Conservation (phyloP, 2,113 vertebrate species). For the Willisornis vidua region DNA sequence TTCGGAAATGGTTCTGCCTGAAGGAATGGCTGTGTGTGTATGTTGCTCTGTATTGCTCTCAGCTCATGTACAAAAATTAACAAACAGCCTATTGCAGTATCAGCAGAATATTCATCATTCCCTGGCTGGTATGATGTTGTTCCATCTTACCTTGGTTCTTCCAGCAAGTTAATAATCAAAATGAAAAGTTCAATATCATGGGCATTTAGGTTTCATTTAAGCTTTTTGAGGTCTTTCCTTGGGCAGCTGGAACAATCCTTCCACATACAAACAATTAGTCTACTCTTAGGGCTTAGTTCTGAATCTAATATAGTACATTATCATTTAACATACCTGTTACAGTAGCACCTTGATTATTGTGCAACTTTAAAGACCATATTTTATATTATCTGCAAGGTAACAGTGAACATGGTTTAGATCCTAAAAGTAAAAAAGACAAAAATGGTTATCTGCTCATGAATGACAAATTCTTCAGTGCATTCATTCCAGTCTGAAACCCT, state of each 20-base stretch:
- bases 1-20: slow-evolving; percentile 32
- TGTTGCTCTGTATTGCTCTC: background rate
- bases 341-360: slow-evolving; percentile 42
- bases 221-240: background rate
- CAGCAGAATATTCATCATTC: background rate
- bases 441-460: slow-evolving; percentile 11
- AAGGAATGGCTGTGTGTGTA: background rate
- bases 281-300: slow-evolving; percentile 1
- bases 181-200: background rate
- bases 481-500: background rate
- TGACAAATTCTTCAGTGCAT: background rate
- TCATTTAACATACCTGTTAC: background rate
- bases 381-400: background rate
- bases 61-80: background rate
- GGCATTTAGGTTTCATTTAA: background rate
- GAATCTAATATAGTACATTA: background rate
- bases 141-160: background rate
- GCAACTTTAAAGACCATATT: slow-evolving; percentile 16
- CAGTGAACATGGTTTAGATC: background rate
- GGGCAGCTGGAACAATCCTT: background rate
- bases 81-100: background rate
- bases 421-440: slow-evolving; percentile 11
- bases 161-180: background rate
- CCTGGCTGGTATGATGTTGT: background rate
- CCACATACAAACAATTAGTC: background rate